Conservation (phyloP, 2,888 invertebrate genomes). For the Metalampra italica region DNA sequence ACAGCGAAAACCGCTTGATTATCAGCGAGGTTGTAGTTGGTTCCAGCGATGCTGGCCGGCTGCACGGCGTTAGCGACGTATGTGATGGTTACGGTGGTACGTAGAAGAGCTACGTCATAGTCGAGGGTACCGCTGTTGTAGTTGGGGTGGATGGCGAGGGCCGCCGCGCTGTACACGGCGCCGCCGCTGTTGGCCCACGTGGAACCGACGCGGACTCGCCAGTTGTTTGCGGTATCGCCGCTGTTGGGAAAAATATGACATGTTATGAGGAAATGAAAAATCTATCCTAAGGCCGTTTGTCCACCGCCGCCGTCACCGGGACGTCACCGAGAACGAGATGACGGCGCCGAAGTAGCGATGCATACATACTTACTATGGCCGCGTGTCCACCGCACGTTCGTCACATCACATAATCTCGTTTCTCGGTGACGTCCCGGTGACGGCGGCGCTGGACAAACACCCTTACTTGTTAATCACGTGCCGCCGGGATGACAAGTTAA, state of each 20-base stretch:
- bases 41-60: slow-evolving; percentile 25
- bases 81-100: slow-evolving; percentile 13
- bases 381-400: too few species aligned
- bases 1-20: slow-evolving; percentile 32
- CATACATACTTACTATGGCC: too few species aligned
- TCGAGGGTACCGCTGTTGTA: slow-evolving; percentile 24
- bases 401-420: too few species aligned
- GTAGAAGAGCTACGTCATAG: slow-evolving; percentile 36
- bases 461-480: too few species aligned
- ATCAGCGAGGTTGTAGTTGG: slow-evolving; percentile 27
- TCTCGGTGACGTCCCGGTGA: too few species aligned
- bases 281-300: too few species aligned
- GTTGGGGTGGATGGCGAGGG: slow-evolving; percentile 24
- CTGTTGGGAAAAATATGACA: slow-evolving; percentile 12
- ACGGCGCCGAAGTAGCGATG: too few species aligned
- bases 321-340: too few species aligned
- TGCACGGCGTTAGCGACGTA: slow-evolving; percentile 18
- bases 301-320: too few species aligned
- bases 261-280: neutral
- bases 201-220: slow-evolving; percentile 30
- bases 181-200: slow-evolving; percentile 25
- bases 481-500: too few species aligned
- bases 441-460: too few species aligned
- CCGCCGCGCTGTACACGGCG: slow-evolving; percentile 9
- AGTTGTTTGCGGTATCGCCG: slow-evolving; percentile 14